Conservation (phyloP, 2,888 invertebrate genomes). For the Mystacides longicornis region DNA sequence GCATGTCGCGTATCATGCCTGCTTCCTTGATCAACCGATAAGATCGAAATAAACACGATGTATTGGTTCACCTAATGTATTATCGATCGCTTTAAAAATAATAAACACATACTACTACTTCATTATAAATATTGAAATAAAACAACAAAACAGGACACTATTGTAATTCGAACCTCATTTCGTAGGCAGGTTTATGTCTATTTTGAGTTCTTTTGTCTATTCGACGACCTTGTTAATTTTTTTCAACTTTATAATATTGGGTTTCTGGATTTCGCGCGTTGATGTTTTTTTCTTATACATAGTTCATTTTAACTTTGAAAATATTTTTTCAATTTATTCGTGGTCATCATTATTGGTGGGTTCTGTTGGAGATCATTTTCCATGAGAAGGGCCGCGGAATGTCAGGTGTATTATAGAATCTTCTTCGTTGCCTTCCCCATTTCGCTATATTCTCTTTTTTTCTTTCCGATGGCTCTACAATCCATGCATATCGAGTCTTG, state of each 20-base stretch:
- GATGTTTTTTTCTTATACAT: too few species aligned
- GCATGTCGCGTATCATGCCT: neutral
- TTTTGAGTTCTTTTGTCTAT: neutral
- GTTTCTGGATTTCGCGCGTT: neutral
- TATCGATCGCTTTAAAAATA: neutral
- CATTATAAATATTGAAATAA: neutral
- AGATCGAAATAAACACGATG: neutral
- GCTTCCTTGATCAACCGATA: neutral
- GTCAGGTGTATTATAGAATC: too few species aligned
- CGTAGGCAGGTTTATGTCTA: neutral
- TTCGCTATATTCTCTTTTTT: too few species aligned
- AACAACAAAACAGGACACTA: neutral
- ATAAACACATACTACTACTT: neutral
- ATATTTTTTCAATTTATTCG: too few species aligned
- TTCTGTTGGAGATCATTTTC: too few species aligned
- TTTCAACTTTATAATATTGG: neutral
- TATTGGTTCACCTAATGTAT: neutral
- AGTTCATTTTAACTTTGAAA: too few species aligned
- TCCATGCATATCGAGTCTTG: too few species aligned
- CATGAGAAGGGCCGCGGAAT: too few species aligned
- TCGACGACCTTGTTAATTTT: neutral
- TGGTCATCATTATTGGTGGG: too few species aligned
- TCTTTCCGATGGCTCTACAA: too few species aligned
- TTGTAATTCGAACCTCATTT: neutral
- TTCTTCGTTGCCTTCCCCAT: too few species aligned